phyloP scores from a whole-genome alignment of 2,797 vertebrate species.

The Trichosurus vulpecula region DNA sequence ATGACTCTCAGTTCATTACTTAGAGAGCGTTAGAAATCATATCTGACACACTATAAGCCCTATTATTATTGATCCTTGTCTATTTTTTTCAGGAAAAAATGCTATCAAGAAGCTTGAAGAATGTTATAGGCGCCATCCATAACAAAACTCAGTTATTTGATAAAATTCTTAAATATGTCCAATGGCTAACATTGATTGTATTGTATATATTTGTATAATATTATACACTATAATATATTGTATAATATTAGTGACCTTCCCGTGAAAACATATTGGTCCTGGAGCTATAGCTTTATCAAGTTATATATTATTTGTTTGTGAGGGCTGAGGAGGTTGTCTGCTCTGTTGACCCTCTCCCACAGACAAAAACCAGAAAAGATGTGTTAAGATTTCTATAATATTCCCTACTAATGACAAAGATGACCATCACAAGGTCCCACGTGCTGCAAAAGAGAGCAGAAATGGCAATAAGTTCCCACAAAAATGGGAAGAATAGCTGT shows the following conservation, averaged over 20 bases:
- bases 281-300: background rate
- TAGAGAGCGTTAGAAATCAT: background rate
- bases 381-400: background rate
- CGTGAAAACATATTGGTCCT: background rate
- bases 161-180: background rate
- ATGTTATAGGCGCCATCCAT: background rate
- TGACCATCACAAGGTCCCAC: background rate
- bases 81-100: background rate
- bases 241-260: too few species aligned
- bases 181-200: background rate
- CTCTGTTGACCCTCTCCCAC: background rate
- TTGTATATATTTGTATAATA: too few species aligned
- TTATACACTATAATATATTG: too few species aligned
- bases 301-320: background rate
- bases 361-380: background rate
- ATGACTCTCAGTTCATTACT: background rate
- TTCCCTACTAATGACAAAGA: background rate
- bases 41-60: background rate
- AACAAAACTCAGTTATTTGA: background rate
- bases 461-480: background rate
- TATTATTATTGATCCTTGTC: background rate
- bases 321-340: background rate
- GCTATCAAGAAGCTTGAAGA: background rate
- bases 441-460: background rate
- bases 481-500: background rate